Conservation (phyloP, 2,113 vertebrate genomes). For the Aldabrachelys gigantea region DNA sequence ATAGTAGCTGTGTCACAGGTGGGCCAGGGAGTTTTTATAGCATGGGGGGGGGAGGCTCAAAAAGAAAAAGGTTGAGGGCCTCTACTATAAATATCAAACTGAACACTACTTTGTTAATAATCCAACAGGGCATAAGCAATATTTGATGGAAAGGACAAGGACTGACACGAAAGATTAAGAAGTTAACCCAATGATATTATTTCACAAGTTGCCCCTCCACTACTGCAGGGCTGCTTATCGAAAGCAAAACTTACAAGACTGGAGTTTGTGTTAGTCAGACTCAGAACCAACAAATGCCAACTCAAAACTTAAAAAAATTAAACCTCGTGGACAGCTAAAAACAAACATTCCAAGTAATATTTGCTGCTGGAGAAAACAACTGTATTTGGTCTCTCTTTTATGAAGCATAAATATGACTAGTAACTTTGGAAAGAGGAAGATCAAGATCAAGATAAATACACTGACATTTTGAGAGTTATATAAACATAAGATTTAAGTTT, state of each 20-base stretch:
- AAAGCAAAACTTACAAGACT: neutral
- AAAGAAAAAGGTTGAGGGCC: no score
- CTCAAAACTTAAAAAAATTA: neutral
- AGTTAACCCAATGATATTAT: neutral
- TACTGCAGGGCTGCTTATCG: neutral
- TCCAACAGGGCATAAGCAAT: neutral
- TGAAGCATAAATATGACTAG: rapidly evolving
- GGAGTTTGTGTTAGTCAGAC: neutral
- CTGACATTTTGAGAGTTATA: neutral
- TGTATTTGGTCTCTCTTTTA: neutral
- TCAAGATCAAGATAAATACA: neutral
- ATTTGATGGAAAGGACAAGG: neutral
- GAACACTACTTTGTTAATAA: neutral
- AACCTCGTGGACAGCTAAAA: neutral
- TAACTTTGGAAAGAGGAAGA: neutral
- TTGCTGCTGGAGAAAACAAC: neutral
- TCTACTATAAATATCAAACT: neutral
- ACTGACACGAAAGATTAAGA: neutral
- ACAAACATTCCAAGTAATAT: neutral
- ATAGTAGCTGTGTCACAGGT: no score
- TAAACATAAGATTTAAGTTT: neutral
- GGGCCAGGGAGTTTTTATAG: no score
- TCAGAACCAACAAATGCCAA: neutral
- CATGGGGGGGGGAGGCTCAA: no score
- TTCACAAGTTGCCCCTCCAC: neutral